phyloP scores from a whole-genome alignment of 2,113 vertebrate species.

The Tragelaphus imberbis region DNA sequence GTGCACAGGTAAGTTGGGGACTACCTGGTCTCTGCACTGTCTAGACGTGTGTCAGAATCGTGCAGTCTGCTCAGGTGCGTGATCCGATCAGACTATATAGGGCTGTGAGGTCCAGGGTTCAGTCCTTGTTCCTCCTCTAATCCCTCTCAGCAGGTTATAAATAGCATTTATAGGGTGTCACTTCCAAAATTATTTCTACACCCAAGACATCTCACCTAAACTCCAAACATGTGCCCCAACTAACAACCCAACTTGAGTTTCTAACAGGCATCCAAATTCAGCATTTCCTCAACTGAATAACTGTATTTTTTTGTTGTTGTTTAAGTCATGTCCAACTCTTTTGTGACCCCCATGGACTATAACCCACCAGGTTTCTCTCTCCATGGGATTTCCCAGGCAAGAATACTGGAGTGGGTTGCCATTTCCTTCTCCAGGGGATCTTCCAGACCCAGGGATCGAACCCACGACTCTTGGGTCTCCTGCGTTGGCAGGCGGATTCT shows the following conservation, averaged over 20 bases:
- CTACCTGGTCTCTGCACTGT: not conserved
- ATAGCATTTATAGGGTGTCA: not conserved
- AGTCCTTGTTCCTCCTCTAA: not conserved
- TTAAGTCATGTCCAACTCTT: not conserved
- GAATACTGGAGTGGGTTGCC: not conserved
- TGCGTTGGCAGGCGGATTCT: not conserved
- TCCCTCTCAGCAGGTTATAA: not conserved
- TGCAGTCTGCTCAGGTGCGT: not conserved
- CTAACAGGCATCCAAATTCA: not conserved
- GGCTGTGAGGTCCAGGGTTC: not conserved
- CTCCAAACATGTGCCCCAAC: not conserved
- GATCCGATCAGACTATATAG: not conserved
- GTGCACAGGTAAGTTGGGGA: fast-evolving
- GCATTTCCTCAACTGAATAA: not conserved
- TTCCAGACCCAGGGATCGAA: not conserved
- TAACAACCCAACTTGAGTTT: not conserved
- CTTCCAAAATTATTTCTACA: not conserved
- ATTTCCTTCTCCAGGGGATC: not conserved
- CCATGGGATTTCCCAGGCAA: not conserved
- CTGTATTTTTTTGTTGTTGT: not conserved
- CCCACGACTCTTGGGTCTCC: not conserved
- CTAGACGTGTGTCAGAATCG: fast-evolving
- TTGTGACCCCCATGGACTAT: not conserved
- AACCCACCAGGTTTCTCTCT: not conserved
- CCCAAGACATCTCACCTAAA: not conserved